Evolutionary conservation across 2,888 invertebrate genomes (phyloP), one percentile per base, ranked within the genome.

Genomic region (Phengaris arion): DNA sequence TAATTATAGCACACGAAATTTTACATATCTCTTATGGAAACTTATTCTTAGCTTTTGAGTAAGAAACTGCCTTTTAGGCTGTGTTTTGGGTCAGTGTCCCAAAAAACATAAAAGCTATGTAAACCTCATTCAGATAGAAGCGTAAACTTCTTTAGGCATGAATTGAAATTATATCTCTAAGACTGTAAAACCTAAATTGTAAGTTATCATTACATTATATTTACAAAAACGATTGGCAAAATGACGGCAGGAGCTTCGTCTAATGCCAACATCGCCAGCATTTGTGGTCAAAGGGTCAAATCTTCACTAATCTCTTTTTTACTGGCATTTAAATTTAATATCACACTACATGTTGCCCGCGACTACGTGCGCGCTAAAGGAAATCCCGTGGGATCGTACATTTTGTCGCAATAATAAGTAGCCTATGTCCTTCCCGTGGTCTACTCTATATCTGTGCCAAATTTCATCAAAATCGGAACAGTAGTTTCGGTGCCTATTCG

Each of bases 261-360:
- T 22, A 9, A 59, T 48, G 35, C 12, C 64, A 22, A 64, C 15
- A 22, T 12, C 1, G 9, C 59, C 59, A 10, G 59, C 64, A 64
- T 64, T 64, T 64, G 64, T 45, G 12, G 64, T 35, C 35, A 64
- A 64, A 64, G 64, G 59, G 64, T 64, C 64, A 64, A 13, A 52
- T 52, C 9, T 52, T 13, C 12, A 35, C 35, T 45, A 64, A 64
- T 64, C 35, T 12, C 64, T 45, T 64, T 59, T 45, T 13, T 64
- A 64, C 64, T 45, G 64, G 64, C 64, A 45, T 64, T 64, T 45
- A 64, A 64, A 45, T 64, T 64, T 10, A 48, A 48, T 12, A 52
- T 2, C 52, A 64, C 35, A 6, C 22, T 22, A 22, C 0, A 22
- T 22, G 1, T 22, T 22, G 22, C 22, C 22, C 22, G 22, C 22